Conservation (phyloP, 2,797 vertebrate species). For the Ctenopoma multispine region DNA sequence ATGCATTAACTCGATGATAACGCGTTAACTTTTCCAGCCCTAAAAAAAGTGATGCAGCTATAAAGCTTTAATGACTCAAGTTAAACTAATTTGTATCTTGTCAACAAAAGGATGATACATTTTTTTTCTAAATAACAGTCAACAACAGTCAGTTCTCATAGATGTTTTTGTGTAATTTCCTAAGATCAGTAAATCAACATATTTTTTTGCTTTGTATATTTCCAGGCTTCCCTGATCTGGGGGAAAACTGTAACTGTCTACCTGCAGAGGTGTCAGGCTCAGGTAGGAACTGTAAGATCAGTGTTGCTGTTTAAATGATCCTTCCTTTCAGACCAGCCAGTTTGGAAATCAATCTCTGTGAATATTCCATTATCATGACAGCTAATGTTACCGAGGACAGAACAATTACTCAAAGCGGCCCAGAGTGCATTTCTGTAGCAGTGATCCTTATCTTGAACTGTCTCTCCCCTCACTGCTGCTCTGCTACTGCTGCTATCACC, state of each 20-base stretch:
- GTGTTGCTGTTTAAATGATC: slow-evolving; percentile 67
- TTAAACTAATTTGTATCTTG: not conserved
- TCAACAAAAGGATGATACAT: not conserved
- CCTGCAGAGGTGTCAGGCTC: slow-evolving; percentile 40
- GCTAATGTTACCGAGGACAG: slow-evolving; percentile 85
- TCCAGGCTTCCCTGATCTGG: not conserved
- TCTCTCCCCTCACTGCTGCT: slow-evolving; percentile 72
- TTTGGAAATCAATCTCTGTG: slow-evolving; percentile 80
- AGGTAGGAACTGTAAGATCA: slow-evolving; percentile 43
- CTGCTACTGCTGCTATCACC: slow-evolving; percentile 80
- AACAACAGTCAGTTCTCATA: not conserved
- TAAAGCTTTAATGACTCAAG: not conserved
- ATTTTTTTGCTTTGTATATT: not conserved
- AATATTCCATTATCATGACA: slow-evolving; percentile 83
- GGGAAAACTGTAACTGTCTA: slow-evolving; percentile 19
- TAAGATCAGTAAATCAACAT: not conserved
- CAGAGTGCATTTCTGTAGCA: slow-evolving; percentile 81
- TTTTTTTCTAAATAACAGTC: slow-evolving; percentile 1
- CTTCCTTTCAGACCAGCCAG: slow-evolving; percentile 68
- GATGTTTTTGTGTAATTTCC: not conserved
- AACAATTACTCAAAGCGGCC: slow-evolving; percentile 82
- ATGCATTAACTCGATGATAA: too few species aligned
- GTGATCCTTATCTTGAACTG: slow-evolving; percentile 85
- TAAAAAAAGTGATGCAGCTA: too few species aligned
- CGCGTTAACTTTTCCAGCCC: too few species aligned